These are phyloP conservation scores for Idaea dimidiata DNA, from an alignment of 2,888 invertebrate genomes.

Conservation along the genomic window DNA sequence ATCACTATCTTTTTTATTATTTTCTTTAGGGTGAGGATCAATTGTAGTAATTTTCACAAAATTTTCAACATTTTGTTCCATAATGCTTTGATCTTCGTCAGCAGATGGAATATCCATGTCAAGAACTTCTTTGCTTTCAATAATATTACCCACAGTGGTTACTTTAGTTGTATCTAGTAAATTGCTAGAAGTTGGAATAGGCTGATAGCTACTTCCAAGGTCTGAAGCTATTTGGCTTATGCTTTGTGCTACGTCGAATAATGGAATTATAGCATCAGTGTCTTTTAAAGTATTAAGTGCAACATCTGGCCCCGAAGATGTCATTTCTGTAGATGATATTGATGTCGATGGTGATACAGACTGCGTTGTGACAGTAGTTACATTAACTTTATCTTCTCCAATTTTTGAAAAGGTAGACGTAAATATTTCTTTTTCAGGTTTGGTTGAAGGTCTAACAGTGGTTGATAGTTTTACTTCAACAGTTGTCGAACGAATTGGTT, in stretches of 20 bases:
- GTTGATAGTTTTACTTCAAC: conserved; percentile 16
- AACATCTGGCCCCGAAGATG: conserved; percentile 36
- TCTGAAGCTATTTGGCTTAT: conserved; percentile 77
- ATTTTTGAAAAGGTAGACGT: conserved; percentile 33
- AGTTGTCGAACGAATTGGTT: conserved; percentile 28
- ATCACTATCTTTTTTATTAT: conserved; percentile 19
- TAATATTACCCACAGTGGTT: conserved; percentile 35
- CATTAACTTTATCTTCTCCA: conserved; percentile 53
- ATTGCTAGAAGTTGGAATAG: conserved; percentile 58
- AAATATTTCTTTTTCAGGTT: conserved; percentile 20
- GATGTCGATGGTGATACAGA: conserved; percentile 69
- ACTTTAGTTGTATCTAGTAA: conserved; percentile 55
- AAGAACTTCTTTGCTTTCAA: conserved; percentile 70
- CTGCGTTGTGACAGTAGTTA: conserved; percentile 69
- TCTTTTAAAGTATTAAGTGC: conserved; percentile 28
- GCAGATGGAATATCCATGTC: conserved; percentile 64
- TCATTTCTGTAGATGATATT: conserved; percentile 56
- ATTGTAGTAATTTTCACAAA: conserved; percentile 69
- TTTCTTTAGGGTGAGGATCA: conserved; percentile 50
- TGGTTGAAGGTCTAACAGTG: conserved; percentile 23
- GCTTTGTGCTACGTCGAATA: conserved; percentile 73
- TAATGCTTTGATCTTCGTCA: conserved; percentile 28
- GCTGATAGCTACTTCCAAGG: conserved; percentile 59
- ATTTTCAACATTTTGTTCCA: conserved; percentile 43
- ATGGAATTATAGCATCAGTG: conserved; percentile 44